Conservation (phyloP, 1,140 invertebrate species). For the Goniozus legneri region DNA sequence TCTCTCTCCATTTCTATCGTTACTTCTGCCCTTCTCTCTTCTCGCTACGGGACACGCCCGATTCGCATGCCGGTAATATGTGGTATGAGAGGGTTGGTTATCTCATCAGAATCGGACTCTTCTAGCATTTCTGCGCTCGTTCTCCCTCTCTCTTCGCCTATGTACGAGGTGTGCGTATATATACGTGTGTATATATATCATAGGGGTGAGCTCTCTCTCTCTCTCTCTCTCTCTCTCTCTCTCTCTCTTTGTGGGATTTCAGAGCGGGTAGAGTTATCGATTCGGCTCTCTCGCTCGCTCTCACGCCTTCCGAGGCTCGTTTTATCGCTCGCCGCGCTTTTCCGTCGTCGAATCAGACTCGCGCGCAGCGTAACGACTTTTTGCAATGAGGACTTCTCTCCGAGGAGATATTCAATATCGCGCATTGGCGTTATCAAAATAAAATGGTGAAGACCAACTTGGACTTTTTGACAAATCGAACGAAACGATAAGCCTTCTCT, state of each 20-base stretch:
- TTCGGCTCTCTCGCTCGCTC: slow-evolving; percentile 30
- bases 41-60: slow-evolving; percentile 1
- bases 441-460: too few species aligned
- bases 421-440: too few species aligned
- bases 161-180: too few species aligned
- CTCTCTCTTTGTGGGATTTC: slow-evolving; percentile 49
- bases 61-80: slow-evolving; percentile 26
- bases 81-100: slow-evolving; percentile 42
- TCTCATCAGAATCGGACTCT: slow-evolving; percentile 52
- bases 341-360: slow-evolving; percentile 3
- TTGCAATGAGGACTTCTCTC: too few species aligned
- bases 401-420: too few species aligned
- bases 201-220: slow-evolving; percentile 30
- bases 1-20: slow-evolving; percentile 6
- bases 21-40: background rate
- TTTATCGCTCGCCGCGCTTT: slow-evolving; percentile 7
- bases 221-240: too few species aligned
- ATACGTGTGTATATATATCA: too few species aligned
- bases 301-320: background rate
- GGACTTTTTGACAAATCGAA: too few species aligned
- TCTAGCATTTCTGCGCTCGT: slow-evolving; percentile 28
- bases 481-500: too few species aligned
- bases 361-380: too few species aligned
- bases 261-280: slow-evolving; percentile 39
- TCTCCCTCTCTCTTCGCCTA: background rate